These are phyloP conservation scores for Drosophila nikananu DNA, from an alignment of 1,140 invertebrate genomes.

Conservation along the genomic window DNA sequence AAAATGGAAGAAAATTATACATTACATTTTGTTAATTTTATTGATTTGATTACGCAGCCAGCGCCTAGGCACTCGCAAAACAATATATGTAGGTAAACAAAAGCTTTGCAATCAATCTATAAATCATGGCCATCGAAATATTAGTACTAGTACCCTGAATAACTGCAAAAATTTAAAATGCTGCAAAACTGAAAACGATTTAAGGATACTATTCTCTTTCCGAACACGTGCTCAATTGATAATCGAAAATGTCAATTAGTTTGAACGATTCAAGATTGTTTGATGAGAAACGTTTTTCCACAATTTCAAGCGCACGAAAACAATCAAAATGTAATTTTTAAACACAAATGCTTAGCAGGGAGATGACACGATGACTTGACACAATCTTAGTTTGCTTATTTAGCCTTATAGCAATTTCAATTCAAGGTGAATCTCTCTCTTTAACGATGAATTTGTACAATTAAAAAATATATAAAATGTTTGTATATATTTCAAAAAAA, in stretches of 20 bases:
- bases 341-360: slow-evolving; percentile 23
- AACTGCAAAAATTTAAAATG: too few relatives aligned
- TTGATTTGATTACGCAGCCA: slow-evolving; percentile 12
- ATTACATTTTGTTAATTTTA: slow-evolving; percentile 1
- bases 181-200: too few relatives aligned
- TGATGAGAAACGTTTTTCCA: slow-evolving; percentile 28
- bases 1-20: slow-evolving; percentile 8
- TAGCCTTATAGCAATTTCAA: slow-evolving; percentile 7
- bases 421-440: slow-evolving; percentile 30
- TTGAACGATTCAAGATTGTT: slow-evolving; percentile 34
- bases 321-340: slow-evolving; percentile 45
- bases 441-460: not conserved
- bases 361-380: slow-evolving; percentile 28
- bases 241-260: slow-evolving; percentile 40
- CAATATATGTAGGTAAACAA: too few relatives aligned
- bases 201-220: not conserved
- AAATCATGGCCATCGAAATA: slow-evolving; percentile 21
- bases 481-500: not conserved
- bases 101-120: slow-evolving; percentile 6
- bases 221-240: slow-evolving; percentile 6
- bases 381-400: slow-evolving; percentile 1
- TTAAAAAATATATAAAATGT: not conserved
- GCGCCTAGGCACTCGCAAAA: too few relatives aligned
- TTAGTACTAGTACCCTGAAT: too few relatives aligned
- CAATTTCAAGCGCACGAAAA: slow-evolving; percentile 33